phyloP scores from a whole-genome alignment of 2,113 vertebrate species.

The Percina caprodes region DNA sequence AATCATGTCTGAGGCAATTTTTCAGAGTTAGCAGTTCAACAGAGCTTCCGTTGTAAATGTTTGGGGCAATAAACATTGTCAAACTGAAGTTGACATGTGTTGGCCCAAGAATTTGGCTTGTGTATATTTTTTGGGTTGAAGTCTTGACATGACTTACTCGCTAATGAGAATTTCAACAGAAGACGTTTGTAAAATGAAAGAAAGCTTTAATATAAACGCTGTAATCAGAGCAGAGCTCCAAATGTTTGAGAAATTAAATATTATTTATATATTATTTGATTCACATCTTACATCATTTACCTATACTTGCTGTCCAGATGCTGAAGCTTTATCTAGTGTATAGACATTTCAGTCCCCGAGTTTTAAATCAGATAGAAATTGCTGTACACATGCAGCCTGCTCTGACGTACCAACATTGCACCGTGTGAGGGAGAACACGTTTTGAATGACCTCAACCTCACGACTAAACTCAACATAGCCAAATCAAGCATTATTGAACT shows the following conservation, averaged over 20 bases:
- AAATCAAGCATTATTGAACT: constrained; percentile 77
- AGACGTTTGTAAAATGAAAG: constrained; percentile 14
- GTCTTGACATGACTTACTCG: constrained; percentile 8
- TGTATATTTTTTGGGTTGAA: constrained; percentile 39
- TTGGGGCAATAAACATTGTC: constrained; percentile 35
- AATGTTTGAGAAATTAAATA: constrained; percentile 32
- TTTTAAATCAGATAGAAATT: constrained; percentile 44
- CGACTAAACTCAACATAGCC: constrained; percentile 63
- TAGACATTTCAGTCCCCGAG: constrained; percentile 28
- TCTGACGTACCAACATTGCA: constrained; percentile 36
- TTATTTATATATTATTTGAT: constrained; percentile 29
- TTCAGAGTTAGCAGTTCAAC: not conserved
- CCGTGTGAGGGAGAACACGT: constrained; percentile 43
- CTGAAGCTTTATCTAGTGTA: not conserved
- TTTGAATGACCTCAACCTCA: constrained; percentile 66
- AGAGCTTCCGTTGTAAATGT: constrained; percentile 21
- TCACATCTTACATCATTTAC: constrained; percentile 15
- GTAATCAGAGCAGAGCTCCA: constrained; percentile 7
- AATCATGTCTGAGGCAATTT: not conserved
- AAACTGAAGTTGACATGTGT: not conserved
- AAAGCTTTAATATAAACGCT: constrained; percentile 26
- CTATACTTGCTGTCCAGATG: constrained; percentile 3
- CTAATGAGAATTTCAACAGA: not conserved
- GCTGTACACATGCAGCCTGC: constrained; percentile 15
- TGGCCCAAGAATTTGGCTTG: constrained; percentile 11